phyloP scores from a whole-genome alignment of 2,888 invertebrate genomes.

The Biston betularia region DNA sequence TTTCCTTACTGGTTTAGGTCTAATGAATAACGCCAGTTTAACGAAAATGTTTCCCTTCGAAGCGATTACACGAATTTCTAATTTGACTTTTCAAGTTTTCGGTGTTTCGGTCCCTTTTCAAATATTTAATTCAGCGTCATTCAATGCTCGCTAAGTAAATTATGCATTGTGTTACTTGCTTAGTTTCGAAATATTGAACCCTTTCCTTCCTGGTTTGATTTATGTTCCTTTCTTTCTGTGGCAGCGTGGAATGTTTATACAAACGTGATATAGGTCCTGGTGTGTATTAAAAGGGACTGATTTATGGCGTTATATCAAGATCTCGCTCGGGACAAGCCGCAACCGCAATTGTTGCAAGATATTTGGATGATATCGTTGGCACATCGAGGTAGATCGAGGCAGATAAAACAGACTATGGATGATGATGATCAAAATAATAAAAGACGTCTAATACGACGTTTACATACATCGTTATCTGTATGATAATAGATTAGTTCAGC shows the following conservation, averaged over 20 bases:
- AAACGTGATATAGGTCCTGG: slow-evolving; percentile 21
- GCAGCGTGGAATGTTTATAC: slow-evolving; percentile 27
- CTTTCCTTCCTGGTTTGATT: slow-evolving; percentile 49
- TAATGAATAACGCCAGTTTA: neutral
- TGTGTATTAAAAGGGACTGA: slow-evolving; percentile 3
- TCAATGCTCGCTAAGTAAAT: slow-evolving; percentile 46
- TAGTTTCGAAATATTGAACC: slow-evolving; percentile 48
- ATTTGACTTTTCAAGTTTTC: slow-evolving; percentile 23
- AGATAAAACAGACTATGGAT: no score
- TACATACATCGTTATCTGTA: no score
- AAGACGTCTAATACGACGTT: no score
- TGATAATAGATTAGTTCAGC: no score
- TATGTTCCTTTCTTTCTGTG: slow-evolving; percentile 48
- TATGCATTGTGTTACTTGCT: slow-evolving; percentile 46
- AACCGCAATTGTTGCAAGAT: neutral
- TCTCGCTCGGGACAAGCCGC: neutral
- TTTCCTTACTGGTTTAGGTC: neutral
- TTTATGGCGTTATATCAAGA: slow-evolving; percentile 10
- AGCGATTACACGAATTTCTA: slow-evolving; percentile 20
- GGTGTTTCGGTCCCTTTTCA: slow-evolving; percentile 24
- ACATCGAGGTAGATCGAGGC: no score
- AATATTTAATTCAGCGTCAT: slow-evolving; percentile 31
- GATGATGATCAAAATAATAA: no score
- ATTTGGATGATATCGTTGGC: no score
- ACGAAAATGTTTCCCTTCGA: slow-evolving; percentile 1